Evolutionary conservation across 2,113 vertebrate genomes (phyloP).

Genomic region (Ictalurus furcatus): DNA sequence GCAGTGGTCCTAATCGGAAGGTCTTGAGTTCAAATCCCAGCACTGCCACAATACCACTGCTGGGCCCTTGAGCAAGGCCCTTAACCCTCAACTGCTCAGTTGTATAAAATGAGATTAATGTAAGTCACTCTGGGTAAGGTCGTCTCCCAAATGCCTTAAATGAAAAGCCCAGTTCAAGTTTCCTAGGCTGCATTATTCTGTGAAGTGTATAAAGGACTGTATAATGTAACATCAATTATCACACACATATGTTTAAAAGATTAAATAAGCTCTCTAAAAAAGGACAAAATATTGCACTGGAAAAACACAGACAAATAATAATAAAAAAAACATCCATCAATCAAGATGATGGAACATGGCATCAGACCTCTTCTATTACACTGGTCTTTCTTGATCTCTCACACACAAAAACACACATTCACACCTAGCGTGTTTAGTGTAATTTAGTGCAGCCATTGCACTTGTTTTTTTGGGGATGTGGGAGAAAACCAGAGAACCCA

Average conservation of each 20-base stretch:
- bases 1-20: too few species aligned
- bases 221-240: background rate
- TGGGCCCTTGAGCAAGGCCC: too few species aligned
- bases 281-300: background rate
- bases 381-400: background rate
- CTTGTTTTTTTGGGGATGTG: too few species aligned
- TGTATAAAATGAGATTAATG: too few species aligned
- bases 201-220: background rate
- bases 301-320: background rate
- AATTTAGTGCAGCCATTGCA: background rate
- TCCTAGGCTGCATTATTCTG: background rate
- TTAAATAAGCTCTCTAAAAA: background rate
- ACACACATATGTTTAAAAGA: background rate
- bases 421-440: background rate
- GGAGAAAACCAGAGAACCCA: background rate
- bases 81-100: too few species aligned
- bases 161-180: background rate
- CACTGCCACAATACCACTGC: too few species aligned
- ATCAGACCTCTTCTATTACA: background rate
- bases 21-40: too few species aligned
- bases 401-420: background rate
- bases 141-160: too few species aligned
- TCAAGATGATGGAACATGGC: background rate
- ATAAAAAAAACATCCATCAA: background rate
- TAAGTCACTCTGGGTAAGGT: too few species aligned